Evolutionary conservation across 2,888 invertebrate genomes (phyloP), one percentile per base, ranked within the genome.

Genomic region (Julus scanicus): DNA sequence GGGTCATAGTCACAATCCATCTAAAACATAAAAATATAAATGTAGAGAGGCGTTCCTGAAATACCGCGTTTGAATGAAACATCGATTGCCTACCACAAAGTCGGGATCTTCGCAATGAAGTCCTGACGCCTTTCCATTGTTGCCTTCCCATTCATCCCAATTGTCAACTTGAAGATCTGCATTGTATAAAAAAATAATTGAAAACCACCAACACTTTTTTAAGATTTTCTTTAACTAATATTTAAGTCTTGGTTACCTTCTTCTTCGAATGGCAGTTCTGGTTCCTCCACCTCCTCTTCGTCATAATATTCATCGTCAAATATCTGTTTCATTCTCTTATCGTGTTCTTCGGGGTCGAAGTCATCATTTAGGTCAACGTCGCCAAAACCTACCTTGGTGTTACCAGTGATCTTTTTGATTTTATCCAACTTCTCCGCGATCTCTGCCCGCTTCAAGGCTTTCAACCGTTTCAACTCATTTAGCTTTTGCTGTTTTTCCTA

Each of bases 1-100:
- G 95, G 94, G 91, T 96, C 94, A 92, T 95, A 97, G 90, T 97
- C 97, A 88, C 96, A 96, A 92, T 97, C 97, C 97, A 97, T 97
- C 95, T 96, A 91, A 86, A 92, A 92, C 37, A 48, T 17, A 8
- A 49, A 88, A 15, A 29, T 3, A 39, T 86, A 86, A 86, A 37
- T n/a, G 48, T 37, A 13, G n/a, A n/a, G n/a, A 1, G 49, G 9
- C 13, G 4, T 53, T 53, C n/a, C 63, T n/a, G 17, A 63, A 63
- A 63, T 4, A n/a, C 63, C 3, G n/a, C n/a, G 5, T n/a, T 63
- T n/a, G 20, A 20, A n/a, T n/a, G 15, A 53, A n/a, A n/a, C 4
- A 63, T 2, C 63, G 20, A 39, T 1, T 15, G 91, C 93, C 93
- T 92, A 95, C 95, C 93, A 95, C 96, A 91, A 97, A 97, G 91